Conservation (phyloP, 2,113 vertebrate species). For the Balaenoptera acutorostrata region DNA sequence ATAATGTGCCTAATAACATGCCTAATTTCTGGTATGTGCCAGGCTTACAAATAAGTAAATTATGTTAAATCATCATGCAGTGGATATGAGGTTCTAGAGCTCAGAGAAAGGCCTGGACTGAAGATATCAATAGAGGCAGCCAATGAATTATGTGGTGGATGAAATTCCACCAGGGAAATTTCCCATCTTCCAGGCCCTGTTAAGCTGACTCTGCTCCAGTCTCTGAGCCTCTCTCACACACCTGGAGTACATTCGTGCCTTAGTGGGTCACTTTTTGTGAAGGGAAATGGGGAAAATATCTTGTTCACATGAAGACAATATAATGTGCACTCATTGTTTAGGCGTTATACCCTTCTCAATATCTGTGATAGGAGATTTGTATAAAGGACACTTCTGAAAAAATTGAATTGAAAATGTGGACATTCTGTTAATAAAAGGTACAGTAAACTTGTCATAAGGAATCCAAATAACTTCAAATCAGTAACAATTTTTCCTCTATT, state of each 20-base stretch:
- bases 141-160: not conserved
- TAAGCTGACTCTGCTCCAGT: not conserved
- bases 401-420: not conserved
- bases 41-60: not conserved
- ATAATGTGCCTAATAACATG: too few species aligned
- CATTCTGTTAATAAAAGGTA: not conserved
- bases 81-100: not conserved
- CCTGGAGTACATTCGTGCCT: not conserved
- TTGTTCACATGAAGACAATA: not conserved
- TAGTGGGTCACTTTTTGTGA: not conserved
- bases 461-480: not conserved
- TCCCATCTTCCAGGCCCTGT: not conserved
- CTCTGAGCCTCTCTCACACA: not conserved
- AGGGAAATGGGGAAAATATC: not conserved
- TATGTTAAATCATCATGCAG: not conserved
- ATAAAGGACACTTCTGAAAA: not conserved
- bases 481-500: not conserved
- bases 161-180: not conserved
- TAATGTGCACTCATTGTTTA: not conserved
- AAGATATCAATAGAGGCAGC: not conserved
- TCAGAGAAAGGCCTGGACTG: not conserved
- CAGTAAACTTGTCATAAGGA: not conserved
- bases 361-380: not conserved
- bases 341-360: not conserved
- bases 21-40: not conserved